Conservation (phyloP, 2,888 invertebrate species). For the Drosophila kokeensis region DNA sequence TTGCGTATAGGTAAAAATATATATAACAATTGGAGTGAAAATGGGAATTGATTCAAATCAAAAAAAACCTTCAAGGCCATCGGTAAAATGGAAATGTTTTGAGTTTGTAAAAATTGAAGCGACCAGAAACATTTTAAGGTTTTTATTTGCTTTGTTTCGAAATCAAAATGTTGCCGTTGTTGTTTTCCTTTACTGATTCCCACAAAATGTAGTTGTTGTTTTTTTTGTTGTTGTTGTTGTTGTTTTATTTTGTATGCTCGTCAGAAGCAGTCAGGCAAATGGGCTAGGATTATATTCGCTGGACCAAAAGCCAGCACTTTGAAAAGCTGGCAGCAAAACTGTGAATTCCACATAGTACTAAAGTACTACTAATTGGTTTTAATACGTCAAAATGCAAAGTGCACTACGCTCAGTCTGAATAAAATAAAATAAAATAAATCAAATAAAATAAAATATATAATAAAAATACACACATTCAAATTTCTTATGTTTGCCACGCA, state of each 20-base stretch:
- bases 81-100: not conserved
- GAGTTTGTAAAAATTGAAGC: not conserved
- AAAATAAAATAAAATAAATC: not conserved
- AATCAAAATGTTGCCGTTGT: not conserved
- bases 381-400: not conserved
- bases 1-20: not conserved
- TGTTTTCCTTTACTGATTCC: not conserved
- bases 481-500: not conserved
- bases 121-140: not conserved
- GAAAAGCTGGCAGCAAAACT: not conserved
- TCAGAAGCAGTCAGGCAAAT: constrained; percentile 3
- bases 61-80: constrained; percentile 1
- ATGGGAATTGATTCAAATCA: not conserved
- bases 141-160: not conserved
- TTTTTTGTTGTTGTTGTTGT: not conserved
- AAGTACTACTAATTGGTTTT: not conserved
- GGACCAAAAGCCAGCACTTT: not conserved
- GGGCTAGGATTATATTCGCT: not conserved
- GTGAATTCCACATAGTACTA: not conserved
- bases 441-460: not conserved
- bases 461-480: not conserved
- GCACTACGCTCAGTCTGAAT: not conserved
- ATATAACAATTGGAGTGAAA: not conserved
- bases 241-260: not conserved
- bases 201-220: not conserved